These are phyloP conservation scores for Pseudochaenichthys georgianus DNA, from an alignment of 2,797 vertebrate species.

Conservation along the genomic window DNA sequence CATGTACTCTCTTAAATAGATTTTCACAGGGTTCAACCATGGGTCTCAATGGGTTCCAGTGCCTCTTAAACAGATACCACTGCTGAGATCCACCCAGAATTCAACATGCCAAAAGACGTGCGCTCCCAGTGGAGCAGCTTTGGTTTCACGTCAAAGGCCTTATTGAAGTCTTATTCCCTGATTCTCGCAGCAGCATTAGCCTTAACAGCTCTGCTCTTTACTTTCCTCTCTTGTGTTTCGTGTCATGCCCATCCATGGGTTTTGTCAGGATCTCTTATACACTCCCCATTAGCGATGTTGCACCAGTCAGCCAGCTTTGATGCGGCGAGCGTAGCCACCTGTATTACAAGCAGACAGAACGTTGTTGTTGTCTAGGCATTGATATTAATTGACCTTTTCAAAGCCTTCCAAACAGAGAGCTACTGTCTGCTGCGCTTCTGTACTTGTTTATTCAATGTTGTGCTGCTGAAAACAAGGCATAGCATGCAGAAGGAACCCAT, in stretches of 20 bases:
- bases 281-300: slow-evolving; percentile 42
- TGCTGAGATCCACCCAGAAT: slow-evolving; percentile 61
- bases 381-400: slow-evolving; percentile 80
- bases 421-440: slow-evolving; percentile 55
- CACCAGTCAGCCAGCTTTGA: slow-evolving; percentile 52
- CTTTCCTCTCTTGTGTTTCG: slow-evolving; percentile 36
- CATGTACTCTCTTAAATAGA: slow-evolving; percentile 66
- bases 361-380: slow-evolving; percentile 68
- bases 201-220: slow-evolving; percentile 29
- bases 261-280: slow-evolving; percentile 47
- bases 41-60: slow-evolving; percentile 58
- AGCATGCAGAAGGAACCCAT: slow-evolving; percentile 56
- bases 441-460: slow-evolving; percentile 55
- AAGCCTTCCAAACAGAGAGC: slow-evolving; percentile 51
- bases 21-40: slow-evolving; percentile 69
- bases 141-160: slow-evolving; percentile 71
- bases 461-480: slow-evolving; percentile 38
- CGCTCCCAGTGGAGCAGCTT: slow-evolving; percentile 66
- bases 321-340: slow-evolving; percentile 58
- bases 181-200: slow-evolving; percentile 42
- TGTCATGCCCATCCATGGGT: slow-evolving; percentile 40
- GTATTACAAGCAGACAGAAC: slow-evolving; percentile 63
- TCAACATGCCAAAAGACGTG: slow-evolving; percentile 58
- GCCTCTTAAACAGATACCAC: slow-evolving; percentile 50
- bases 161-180: slow-evolving; percentile 70